phyloP scores from a whole-genome alignment of 2,113 vertebrate species.

The Axis porcinus region DNA sequence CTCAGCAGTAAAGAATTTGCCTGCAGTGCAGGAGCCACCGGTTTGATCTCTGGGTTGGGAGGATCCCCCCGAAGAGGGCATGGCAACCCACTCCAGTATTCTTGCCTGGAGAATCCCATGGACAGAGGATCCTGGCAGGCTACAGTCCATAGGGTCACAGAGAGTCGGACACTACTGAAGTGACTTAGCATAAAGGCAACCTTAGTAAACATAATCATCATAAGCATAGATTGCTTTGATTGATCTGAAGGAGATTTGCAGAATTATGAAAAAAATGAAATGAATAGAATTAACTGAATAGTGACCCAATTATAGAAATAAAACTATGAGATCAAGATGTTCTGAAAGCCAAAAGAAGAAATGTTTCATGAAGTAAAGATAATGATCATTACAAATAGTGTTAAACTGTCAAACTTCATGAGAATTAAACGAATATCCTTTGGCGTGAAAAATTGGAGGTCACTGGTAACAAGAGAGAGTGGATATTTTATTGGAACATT shows the following conservation, averaged over 20 bases:
- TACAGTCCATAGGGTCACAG: background rate
- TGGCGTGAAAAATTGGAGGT: background rate
- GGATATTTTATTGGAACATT: background rate
- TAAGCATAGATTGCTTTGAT: background rate
- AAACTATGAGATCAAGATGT: background rate
- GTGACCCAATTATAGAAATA: background rate
- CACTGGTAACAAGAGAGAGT: background rate
- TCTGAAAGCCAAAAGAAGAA: background rate
- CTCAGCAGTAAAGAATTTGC: background rate
- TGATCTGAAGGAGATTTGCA: background rate
- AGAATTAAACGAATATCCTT: background rate
- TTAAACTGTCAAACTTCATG: background rate
- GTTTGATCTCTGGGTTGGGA: background rate
- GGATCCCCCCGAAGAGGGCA: background rate
- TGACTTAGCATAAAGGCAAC: background rate
- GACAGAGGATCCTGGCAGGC: background rate
- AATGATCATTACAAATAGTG: background rate
- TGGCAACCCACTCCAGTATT: background rate
- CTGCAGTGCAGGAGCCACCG: background rate
- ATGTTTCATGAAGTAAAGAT: background rate
- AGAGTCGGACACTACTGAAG: background rate
- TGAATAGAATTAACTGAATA: background rate
- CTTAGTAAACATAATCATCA: background rate
- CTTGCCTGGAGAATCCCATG: background rate
- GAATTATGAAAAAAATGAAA: background rate